These are phyloP conservation scores for Prenolepis imparis DNA, from an alignment of 2,888 invertebrate genomes.

Conservation along the genomic window DNA sequence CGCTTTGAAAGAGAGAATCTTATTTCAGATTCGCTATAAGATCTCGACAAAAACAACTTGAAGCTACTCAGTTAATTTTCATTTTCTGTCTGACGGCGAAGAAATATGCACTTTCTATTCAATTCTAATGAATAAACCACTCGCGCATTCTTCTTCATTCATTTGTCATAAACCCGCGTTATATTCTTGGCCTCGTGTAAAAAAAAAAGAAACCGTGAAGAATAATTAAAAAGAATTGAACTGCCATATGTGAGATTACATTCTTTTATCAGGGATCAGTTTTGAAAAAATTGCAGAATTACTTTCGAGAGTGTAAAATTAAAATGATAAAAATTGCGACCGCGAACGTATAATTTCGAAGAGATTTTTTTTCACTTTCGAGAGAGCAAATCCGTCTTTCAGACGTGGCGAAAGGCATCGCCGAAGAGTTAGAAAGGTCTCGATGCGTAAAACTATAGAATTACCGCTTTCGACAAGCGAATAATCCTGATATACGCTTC, in stretches of 20 bases:
- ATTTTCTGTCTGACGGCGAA: background rate
- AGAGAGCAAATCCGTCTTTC: background rate
- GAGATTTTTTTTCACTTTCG: background rate
- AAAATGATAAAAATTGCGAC: background rate
- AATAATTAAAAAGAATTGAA: background rate
- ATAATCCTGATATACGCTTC: background rate
- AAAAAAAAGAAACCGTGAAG: background rate
- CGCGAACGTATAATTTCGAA: background rate
- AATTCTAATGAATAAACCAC: background rate
- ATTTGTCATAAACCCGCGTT: background rate
- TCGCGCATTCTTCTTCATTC: background rate
- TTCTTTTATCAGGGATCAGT: background rate
- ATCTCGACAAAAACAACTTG: constrained; percentile 33
- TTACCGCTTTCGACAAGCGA: constrained; percentile 18
- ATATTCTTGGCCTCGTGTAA: background rate
- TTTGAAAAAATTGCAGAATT: background rate
- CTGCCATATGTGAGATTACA: background rate
- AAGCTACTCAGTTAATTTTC: background rate
- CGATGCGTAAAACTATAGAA: constrained; percentile 19
- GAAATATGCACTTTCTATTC: background rate
- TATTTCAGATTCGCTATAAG: background rate
- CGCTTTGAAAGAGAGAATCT: background rate
- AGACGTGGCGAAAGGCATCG: constrained; percentile 10
- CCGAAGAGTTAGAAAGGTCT: constrained; percentile 29
- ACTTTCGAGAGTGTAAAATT: background rate